phyloP scores from a whole-genome alignment of 1,140 invertebrate genomes.

The Sitobion miscanthi region DNA sequence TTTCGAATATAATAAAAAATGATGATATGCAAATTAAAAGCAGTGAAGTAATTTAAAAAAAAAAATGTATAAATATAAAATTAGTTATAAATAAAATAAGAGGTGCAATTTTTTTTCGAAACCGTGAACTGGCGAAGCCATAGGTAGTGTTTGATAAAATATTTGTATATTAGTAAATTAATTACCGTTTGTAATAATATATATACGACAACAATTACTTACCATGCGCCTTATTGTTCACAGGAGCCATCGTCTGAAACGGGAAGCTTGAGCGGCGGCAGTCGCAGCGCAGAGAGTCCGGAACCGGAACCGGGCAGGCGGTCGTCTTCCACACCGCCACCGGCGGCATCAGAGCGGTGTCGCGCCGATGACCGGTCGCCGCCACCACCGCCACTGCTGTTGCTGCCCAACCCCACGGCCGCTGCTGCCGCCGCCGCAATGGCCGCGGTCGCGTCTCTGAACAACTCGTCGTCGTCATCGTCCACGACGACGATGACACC shows the following conservation, averaged over 20 bases:
- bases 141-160: too few species aligned
- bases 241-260: constrained; percentile 55
- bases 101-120: too few species aligned
- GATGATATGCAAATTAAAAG: too few species aligned
- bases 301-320: constrained; percentile 46
- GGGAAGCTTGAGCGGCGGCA: constrained; percentile 47
- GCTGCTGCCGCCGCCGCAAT: constrained; percentile 56
- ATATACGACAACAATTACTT: neutral
- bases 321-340: neutral
- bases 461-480: constrained; percentile 39
- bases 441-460: constrained; percentile 50
- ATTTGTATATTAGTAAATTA: too few species aligned
- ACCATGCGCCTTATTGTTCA: neutral
- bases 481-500: neutral
- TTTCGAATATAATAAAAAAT: too few species aligned
- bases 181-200: neutral
- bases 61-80: too few species aligned
- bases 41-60: too few species aligned
- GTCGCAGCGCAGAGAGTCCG: constrained; percentile 51
- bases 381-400: neutral
- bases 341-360: neutral
- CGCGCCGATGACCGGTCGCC: constrained; percentile 46
- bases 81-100: too few species aligned
- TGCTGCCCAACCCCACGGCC: constrained; percentile 10
- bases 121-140: too few species aligned